Percentiles rank a stretch among this genome's conserved stretches.
Evolutionary conservation across 2,888 invertebrate genomes (phyloP).

Genomic region (Drosophila austrosaltans): DNA sequence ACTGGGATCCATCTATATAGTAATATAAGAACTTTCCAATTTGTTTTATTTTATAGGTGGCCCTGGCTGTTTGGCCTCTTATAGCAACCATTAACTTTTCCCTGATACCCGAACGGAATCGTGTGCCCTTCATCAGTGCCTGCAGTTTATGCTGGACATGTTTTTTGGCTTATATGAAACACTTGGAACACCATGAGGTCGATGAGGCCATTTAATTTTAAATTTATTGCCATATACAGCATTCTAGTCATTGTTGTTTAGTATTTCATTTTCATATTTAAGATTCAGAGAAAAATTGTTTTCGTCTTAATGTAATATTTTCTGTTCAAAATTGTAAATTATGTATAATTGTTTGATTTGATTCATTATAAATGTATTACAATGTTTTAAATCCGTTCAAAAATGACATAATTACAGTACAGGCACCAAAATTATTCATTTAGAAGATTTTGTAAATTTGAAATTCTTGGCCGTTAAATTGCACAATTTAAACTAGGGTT

Average conservation of each 20-base stretch:
- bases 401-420: too few relatives aligned
- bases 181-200: slow-evolving; percentile 84
- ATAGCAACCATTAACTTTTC: slow-evolving; percentile 90
- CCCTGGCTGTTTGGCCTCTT: slow-evolving; percentile 88
- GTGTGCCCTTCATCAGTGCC: slow-evolving; percentile 89
- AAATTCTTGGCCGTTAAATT: too few relatives aligned
- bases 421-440: too few relatives aligned
- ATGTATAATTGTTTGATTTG: too few relatives aligned
- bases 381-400: too few relatives aligned
- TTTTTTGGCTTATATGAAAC: slow-evolving; percentile 91
- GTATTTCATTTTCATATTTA: background rate
- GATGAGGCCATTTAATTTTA: slow-evolving; percentile 53
- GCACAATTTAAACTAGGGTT: too few relatives aligned
- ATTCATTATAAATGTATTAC: too few relatives aligned
- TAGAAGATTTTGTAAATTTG: too few relatives aligned
- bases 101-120: slow-evolving; percentile 88
- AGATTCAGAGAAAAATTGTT: background rate
- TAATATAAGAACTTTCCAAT: background rate
- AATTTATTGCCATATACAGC: too few relatives aligned
- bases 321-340: background rate
- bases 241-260: background rate
- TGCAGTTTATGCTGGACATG: slow-evolving; percentile 91
- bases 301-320: background rate
- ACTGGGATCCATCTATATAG: background rate
- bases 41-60: slow-evolving; percentile 84